Conservation (phyloP, 2,888 invertebrate genomes). For the Tetanocera ferruginea region DNA sequence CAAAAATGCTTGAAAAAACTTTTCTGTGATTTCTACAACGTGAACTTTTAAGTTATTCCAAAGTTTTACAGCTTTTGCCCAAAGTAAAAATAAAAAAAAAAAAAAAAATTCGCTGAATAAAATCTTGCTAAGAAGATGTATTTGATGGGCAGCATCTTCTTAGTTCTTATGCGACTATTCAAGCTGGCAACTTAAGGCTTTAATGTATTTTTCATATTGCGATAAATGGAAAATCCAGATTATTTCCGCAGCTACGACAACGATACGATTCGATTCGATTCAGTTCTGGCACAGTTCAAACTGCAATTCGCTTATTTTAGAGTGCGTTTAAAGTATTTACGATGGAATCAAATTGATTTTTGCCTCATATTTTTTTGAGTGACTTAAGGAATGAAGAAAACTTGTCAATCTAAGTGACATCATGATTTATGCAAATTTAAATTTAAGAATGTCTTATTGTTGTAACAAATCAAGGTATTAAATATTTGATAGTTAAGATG, state of each 20-base stretch:
- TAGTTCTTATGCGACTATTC: background rate
- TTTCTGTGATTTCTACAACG: background rate
- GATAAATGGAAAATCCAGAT: slow-evolving; percentile 20
- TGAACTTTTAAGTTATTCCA: slow-evolving; percentile 20
- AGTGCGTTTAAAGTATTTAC: too few species aligned
- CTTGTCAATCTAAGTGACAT: too few species aligned
- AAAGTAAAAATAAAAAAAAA: background rate
- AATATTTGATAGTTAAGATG: too few species aligned
- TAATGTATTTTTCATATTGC: slow-evolving; percentile 31
- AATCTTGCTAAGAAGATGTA: background rate
- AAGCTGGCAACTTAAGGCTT: slow-evolving; percentile 1
- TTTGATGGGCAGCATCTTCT: slow-evolving; percentile 14
- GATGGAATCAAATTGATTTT: too few species aligned
- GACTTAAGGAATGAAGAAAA: too few species aligned
- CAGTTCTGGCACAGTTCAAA: too few species aligned
- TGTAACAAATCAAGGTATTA: too few species aligned
- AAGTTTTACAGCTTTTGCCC: slow-evolving; percentile 11
- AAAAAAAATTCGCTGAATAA: background rate
- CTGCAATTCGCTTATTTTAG: too few species aligned
- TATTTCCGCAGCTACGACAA: background rate
- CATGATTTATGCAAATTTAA: too few species aligned
- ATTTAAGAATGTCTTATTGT: too few species aligned
- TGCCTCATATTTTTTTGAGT: too few species aligned
- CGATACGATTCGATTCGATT: background rate
- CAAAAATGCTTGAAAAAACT: background rate